Evolutionary conservation across 2,888 invertebrate species (phyloP).

Genomic region (Bellardia bayeri): DNA sequence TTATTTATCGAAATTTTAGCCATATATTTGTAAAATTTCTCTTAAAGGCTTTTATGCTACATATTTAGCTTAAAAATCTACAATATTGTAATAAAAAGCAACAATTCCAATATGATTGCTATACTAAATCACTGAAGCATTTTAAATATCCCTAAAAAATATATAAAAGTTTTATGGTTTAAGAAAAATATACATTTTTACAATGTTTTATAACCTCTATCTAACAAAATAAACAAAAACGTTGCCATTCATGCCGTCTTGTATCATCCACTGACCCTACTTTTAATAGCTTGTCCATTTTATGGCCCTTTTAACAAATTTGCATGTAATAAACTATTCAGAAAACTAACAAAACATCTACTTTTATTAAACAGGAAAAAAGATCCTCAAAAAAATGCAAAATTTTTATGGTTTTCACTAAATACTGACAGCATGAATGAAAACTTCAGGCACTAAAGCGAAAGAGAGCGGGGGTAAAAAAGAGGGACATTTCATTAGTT

Average conservation of each 20-base stretch:
- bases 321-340: slow-evolving; percentile 53
- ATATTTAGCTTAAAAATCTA: no score
- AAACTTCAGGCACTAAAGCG: background rate
- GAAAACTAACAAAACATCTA: slow-evolving; percentile 40
- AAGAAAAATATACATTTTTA: slow-evolving; percentile 9
- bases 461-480: background rate
- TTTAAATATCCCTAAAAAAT: background rate
- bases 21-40: no score
- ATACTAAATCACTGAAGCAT: background rate
- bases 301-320: slow-evolving; percentile 68
- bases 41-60: no score
- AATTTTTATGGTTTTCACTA: slow-evolving; percentile 47
- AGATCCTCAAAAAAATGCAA: slow-evolving; percentile 26
- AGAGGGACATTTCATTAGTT: background rate
- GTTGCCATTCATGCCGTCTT: background rate
- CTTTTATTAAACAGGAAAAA: slow-evolving; percentile 39
- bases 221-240: background rate
- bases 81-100: no score
- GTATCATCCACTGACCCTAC: slow-evolving; percentile 8
- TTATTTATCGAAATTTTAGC: background rate
- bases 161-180: background rate
- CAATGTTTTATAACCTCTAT: background rate
- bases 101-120: background rate
- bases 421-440: background rate
- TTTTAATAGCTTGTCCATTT: slow-evolving; percentile 57